Conservation (phyloP, 92 coral and sea anemone species). For the Muricea muricata region DNA sequence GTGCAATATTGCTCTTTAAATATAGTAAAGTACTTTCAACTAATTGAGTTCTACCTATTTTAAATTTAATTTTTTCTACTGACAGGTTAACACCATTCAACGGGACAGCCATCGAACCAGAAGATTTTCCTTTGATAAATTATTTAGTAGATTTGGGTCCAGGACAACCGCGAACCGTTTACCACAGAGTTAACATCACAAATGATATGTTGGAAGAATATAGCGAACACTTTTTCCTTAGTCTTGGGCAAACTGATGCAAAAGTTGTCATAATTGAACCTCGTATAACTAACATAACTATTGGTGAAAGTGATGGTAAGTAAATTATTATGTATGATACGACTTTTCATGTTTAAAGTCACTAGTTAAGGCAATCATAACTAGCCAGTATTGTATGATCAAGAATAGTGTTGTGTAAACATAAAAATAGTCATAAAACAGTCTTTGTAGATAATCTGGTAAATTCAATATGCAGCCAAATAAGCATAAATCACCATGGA, state of each 20-base stretch:
- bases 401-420: too few relatives aligned
- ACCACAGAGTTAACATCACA: slow-evolving; percentile 10
- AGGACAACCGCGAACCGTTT: slow-evolving; percentile 26
- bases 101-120: slow-evolving; percentile 37
- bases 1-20: too few relatives aligned
- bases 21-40: too few relatives aligned
- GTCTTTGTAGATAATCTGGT: too few relatives aligned
- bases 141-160: slow-evolving; percentile 16
- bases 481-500: too few relatives aligned
- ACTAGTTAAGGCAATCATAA: too few relatives aligned
- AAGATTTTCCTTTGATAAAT: slow-evolving; percentile 21
- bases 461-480: too few relatives aligned
- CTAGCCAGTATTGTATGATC: too few relatives aligned
- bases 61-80: not conserved
- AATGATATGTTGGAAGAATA: slow-evolving; percentile 37
- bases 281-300: slow-evolving; percentile 7
- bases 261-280: not conserved
- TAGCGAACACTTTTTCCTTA: slow-evolving; percentile 22
- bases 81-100: slow-evolving; percentile 22
- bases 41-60: too few relatives aligned
- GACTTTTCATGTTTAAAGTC: too few relatives aligned
- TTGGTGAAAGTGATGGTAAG: slow-evolving; percentile 45
- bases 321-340: too few relatives aligned
- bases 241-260: not conserved
- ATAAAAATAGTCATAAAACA: too few relatives aligned